Conservation (phyloP, 30 jellyfish, hydroid and myxozoan genomes). For the Chrysaora quinquecirrha region DNA sequence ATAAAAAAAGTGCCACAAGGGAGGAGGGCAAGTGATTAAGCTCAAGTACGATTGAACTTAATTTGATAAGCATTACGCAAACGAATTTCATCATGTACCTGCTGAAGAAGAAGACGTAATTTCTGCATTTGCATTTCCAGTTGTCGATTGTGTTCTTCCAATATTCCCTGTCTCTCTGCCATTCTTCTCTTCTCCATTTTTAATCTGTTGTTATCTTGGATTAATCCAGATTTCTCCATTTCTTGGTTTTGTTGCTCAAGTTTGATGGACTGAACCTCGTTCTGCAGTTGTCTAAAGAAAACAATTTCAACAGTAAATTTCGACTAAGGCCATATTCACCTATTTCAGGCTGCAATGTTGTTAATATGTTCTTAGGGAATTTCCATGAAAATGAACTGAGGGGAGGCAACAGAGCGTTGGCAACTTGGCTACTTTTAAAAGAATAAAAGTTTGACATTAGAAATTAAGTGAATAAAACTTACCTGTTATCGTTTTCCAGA, state of each 20-base stretch:
- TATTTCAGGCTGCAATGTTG: neutral
- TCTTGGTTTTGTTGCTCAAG: slow-evolving; percentile 22
- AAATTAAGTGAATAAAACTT: neutral
- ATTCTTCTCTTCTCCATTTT: slow-evolving; percentile 52
- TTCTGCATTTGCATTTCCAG: slow-evolving; percentile 80
- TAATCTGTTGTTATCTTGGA: slow-evolving; percentile 35
- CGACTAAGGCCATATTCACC: neutral
- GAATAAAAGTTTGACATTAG: neutral
- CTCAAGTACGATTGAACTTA: neutral
- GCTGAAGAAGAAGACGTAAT: slow-evolving; percentile 67
- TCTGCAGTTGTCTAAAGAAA: slow-evolving; percentile 27
- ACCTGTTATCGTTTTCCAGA: slow-evolving; percentile 74
- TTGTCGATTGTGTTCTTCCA: slow-evolving; percentile 82
- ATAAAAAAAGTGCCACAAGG: no score
- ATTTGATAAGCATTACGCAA: slow-evolving; percentile 19
- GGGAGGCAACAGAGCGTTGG: no score
- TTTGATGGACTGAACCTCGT: slow-evolving; percentile 23
- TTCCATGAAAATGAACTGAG: no score
- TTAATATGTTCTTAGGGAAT: no score
- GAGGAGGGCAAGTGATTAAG: no score
- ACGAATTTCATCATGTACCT: slow-evolving; percentile 80
- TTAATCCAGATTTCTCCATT: neutral
- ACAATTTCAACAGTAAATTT: neutral
- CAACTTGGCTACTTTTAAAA: no score
- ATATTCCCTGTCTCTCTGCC: slow-evolving; percentile 61